Conservation (phyloP, 2,797 vertebrate genomes). For the Phylloscopus collybita region DNA sequence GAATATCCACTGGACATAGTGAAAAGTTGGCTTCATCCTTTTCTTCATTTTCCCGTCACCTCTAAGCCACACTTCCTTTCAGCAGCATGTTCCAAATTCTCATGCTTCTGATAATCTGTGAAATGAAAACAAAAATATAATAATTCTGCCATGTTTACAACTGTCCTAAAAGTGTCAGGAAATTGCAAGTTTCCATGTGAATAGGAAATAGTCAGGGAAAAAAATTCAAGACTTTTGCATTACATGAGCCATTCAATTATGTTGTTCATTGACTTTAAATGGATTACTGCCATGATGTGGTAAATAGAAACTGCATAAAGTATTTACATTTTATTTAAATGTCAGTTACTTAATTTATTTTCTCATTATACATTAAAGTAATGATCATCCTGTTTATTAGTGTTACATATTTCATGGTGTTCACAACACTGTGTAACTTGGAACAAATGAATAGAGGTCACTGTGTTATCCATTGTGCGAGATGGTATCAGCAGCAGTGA, state of each 20-base stretch:
- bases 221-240: neutral
- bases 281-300: slow-evolving; percentile 32
- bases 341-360: slow-evolving; percentile 67
- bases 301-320: slow-evolving; percentile 68
- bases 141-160: neutral
- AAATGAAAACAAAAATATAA: neutral
- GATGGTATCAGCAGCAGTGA: neutral
- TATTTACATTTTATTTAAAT: slow-evolving; percentile 71
- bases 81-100: neutral
- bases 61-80: rapidly evolving
- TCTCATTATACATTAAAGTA: slow-evolving; percentile 60
- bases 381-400: slow-evolving; percentile 63
- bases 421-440: slow-evolving; percentile 35
- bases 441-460: slow-evolving; percentile 43
- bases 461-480: neutral
- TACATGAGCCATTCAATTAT: slow-evolving; percentile 43
- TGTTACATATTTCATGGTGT: slow-evolving; percentile 65
- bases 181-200: neutral
- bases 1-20: neutral
- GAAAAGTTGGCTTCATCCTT: neutral
- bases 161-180: neutral
- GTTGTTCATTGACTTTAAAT: slow-evolving; percentile 56
- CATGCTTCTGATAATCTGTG: neutral
- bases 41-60: neutral
- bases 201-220: neutral